A percentile compares a stretch with the other conserved stretches of the same genome.
phyloP scores from a whole-genome alignment of 2,113 vertebrate genomes.

The Calidris pygmaea region DNA sequence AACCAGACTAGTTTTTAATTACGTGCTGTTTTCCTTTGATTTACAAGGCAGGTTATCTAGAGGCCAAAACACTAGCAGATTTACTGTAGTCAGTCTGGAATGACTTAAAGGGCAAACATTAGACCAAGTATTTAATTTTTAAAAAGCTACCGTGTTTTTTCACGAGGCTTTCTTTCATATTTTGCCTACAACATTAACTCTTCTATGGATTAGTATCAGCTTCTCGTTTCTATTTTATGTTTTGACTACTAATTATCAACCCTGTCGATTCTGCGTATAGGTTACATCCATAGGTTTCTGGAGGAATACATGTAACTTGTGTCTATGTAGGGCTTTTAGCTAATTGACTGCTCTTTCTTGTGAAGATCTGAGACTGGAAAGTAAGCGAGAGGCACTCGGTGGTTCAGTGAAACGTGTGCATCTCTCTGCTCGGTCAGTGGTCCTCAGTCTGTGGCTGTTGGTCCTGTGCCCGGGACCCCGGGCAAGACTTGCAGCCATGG shows the following conservation, averaged over 20 bases:
- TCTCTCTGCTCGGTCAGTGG: not conserved
- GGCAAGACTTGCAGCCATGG: not conserved
- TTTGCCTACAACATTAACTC: not conserved
- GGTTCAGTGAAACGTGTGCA: not conserved
- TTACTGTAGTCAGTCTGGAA: not conserved
- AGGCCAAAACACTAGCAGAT: conserved; percentile 29
- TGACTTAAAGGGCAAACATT: conserved; percentile 24
- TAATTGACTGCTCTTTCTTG: not conserved
- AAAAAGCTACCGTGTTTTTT: not conserved
- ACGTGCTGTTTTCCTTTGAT: conserved; percentile 21
- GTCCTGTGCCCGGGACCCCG: not conserved
- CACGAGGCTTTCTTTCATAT: not conserved
- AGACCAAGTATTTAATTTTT: conserved; percentile 5
- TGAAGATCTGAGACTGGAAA: not conserved
- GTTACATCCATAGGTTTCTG: not conserved
- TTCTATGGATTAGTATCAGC: not conserved
- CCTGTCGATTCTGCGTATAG: not conserved
- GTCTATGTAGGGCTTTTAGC: not conserved
- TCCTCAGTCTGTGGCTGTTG: not conserved
- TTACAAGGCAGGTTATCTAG: conserved; percentile 45
- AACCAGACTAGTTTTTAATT: conserved; percentile 41
- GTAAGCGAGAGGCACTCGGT: not conserved
- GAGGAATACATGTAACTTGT: not conserved
- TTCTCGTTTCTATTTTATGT: not conserved
- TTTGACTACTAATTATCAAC: not conserved